Evolutionary conservation across 2,888 invertebrate genomes (phyloP).

Genomic region (Invenusta paracnida): DNA sequence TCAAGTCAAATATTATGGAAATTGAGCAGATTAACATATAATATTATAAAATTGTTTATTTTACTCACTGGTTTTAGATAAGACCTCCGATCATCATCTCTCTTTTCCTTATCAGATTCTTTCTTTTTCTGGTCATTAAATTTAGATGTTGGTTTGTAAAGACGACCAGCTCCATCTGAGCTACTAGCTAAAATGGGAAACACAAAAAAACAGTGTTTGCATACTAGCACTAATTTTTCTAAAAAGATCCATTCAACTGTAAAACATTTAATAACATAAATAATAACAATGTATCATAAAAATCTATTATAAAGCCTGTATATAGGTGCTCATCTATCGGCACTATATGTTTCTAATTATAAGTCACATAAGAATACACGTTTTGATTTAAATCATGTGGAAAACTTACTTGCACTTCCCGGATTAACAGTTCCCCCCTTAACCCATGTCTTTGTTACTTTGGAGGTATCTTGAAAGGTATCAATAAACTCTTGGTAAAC

Average conservation of each 20-base stretch:
- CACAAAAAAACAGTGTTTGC: not conserved
- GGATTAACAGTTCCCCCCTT: conserved; percentile 42
- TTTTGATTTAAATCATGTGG: not conserved
- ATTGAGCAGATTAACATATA: not conserved
- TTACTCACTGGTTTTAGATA: conserved; percentile 24
- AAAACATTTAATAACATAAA: not conserved
- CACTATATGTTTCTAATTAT: not conserved
- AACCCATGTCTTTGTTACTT: conserved; percentile 38
- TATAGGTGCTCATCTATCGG: not conserved
- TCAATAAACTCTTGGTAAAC: conserved; percentile 43
- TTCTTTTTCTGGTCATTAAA: not conserved
- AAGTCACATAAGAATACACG: not conserved
- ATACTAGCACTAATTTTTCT: too few species aligned
- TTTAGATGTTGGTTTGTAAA: conserved; percentile 36
- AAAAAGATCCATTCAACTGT: too few species aligned
- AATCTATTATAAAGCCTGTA: too few species aligned
- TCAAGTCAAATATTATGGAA: too few species aligned
- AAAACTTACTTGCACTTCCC: conserved; percentile 30
- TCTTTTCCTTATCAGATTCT: conserved; percentile 27
- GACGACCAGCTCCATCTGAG: conserved; percentile 30
- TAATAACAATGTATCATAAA: too few species aligned
- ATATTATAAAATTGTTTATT: not conserved
- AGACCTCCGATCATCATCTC: not conserved
- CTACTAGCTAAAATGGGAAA: not conserved
- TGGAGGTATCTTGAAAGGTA: conserved; percentile 37